Conservation (phyloP, 2,888 invertebrate species). For the Lasioglossum marginatum region DNA sequence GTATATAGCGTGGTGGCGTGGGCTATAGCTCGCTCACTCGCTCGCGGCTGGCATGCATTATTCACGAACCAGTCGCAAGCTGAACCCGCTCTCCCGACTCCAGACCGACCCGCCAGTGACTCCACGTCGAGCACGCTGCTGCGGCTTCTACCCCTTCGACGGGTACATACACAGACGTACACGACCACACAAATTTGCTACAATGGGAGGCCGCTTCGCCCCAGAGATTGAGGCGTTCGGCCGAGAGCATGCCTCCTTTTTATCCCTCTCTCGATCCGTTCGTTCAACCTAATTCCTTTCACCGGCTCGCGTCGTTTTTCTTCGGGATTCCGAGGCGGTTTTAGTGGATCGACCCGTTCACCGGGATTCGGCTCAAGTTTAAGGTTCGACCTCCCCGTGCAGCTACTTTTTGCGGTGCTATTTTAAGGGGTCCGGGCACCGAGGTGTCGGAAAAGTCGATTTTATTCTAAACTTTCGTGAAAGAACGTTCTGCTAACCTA, state of each 20-base stretch:
- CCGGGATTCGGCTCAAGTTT: conserved; percentile 14
- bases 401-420: neutral
- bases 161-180: conserved; percentile 22
- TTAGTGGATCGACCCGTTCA: conserved; percentile 11
- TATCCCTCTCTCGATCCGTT: conserved; percentile 13
- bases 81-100: conserved; percentile 56
- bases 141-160: conserved; percentile 19
- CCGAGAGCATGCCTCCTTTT: conserved; percentile 11
- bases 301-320: conserved; percentile 7
- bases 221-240: conserved; percentile 25
- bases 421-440: neutral
- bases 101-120: conserved; percentile 42
- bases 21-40: conserved; percentile 43
- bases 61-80: conserved; percentile 75
- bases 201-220: conserved; percentile 16
- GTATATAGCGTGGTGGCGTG: conserved; percentile 73
- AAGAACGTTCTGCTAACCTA: neutral
- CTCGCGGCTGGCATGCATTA: conserved; percentile 76
- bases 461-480: neutral
- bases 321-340: conserved; percentile 1
- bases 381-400: neutral
- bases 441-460: neutral
- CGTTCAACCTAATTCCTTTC: conserved; percentile 23
- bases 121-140: conserved; percentile 24
- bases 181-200: conserved; percentile 39